phyloP scores from a whole-genome alignment of 2,113 vertebrate genomes.

The Aphelocoma coerulescens region DNA sequence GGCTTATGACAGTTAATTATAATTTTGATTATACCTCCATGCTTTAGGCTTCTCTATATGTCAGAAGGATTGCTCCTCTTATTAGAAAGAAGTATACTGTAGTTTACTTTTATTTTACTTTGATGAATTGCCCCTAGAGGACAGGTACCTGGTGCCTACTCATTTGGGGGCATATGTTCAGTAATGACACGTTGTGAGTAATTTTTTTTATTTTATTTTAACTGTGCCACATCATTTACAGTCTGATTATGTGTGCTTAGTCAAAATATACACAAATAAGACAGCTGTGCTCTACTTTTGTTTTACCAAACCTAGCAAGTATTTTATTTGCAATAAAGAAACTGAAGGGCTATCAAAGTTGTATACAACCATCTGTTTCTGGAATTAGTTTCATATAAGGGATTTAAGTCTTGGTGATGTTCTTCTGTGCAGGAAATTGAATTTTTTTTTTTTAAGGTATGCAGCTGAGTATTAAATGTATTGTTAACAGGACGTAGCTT shows the following conservation, averaged over 20 bases:
- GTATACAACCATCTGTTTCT: constrained; percentile 74
- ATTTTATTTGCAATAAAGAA: constrained; percentile 76
- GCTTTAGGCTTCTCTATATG: constrained; percentile 28
- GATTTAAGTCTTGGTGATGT: constrained; percentile 53
- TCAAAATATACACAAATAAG: constrained; percentile 66
- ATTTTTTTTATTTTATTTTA: background rate
- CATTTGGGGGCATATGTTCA: constrained; percentile 46
- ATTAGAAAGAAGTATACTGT: constrained; percentile 19
- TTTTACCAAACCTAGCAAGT: constrained; percentile 74
- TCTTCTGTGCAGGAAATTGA: constrained; percentile 37
- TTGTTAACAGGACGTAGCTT: background rate
- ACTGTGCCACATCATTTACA: constrained; percentile 55
- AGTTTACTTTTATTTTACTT: constrained; percentile 29
- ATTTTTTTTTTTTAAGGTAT: constrained; percentile 5
- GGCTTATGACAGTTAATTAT: constrained; percentile 52
- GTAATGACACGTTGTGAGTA: constrained; percentile 1
- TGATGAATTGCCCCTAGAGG: constrained; percentile 18
- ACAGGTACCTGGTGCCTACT: background rate
- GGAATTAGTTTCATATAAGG: constrained; percentile 69
- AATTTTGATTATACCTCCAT: constrained; percentile 53
- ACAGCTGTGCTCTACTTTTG: constrained; percentile 74
- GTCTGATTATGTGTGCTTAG: constrained; percentile 63
- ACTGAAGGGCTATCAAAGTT: constrained; percentile 73
- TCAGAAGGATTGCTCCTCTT: constrained; percentile 15
- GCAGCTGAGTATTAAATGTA: constrained; percentile 2